phyloP scores from a whole-genome alignment of 92 coral and sea anemone species.

The Umimayanthus kanabou region DNA sequence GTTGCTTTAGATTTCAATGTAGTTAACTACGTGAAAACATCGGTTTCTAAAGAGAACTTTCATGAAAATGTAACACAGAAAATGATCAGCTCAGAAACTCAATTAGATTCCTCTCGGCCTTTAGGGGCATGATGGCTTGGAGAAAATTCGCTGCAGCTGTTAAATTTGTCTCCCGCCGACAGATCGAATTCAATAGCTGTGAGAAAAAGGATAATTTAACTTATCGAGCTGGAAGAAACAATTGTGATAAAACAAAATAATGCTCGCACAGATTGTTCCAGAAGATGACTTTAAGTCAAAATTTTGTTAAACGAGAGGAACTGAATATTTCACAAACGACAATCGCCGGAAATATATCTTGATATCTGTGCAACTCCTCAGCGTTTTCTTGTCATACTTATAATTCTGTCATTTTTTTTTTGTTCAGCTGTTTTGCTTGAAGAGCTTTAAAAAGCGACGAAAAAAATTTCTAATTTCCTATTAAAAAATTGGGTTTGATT shows the following conservation, averaged over 20 bases:
- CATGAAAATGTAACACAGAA: neutral
- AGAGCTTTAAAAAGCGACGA: neutral
- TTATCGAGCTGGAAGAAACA: neutral
- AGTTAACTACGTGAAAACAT: neutral
- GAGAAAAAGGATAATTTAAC: neutral
- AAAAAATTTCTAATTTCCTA: neutral
- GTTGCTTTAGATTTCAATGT: neutral
- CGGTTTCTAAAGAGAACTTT: neutral
- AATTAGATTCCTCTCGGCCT: neutral
- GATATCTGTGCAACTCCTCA: neutral
- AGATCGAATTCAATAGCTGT: neutral
- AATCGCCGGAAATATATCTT: neutral
- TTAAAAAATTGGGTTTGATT: neutral
- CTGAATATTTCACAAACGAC: neutral
- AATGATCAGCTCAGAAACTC: neutral
- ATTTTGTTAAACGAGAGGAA: neutral
- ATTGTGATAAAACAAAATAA: neutral
- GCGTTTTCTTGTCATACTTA: neutral
- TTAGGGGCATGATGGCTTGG: neutral
- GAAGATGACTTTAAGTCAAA: neutral
- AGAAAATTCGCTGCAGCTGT: constrained; percentile 1
- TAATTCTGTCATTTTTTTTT: neutral
- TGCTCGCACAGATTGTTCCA: neutral
- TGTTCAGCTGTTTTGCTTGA: neutral
- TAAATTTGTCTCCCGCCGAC: neutral